Conservation (phyloP, 2,888 invertebrate species). For the Monochamus alternatus region DNA sequence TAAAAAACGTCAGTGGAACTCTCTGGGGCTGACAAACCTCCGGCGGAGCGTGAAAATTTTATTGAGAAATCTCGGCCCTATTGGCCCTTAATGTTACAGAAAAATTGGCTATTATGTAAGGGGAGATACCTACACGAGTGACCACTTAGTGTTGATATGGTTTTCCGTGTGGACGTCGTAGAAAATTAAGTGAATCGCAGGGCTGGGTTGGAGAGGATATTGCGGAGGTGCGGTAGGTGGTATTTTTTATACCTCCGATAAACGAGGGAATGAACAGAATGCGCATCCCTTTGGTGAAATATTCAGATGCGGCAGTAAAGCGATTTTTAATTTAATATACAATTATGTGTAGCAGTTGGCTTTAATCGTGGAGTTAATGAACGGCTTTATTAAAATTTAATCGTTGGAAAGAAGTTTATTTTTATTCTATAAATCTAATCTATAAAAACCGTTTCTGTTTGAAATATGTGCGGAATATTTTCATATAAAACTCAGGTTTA, state of each 20-base stretch:
- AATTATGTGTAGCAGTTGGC: no score
- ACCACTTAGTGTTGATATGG: constrained; percentile 44
- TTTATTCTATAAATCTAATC: no score
- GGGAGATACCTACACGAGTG: constrained; percentile 45
- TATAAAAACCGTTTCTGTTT: no score
- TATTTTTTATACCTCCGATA: neutral
- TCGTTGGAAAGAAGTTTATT: no score
- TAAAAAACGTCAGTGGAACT: constrained; percentile 30
- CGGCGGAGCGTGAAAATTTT: constrained; percentile 49
- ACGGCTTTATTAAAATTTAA: no score
- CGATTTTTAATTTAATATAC: no score
- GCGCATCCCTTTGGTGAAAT: no score
- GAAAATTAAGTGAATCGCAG: constrained; percentile 1
- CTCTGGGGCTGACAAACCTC: constrained; percentile 19
- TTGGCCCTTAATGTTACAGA: constrained; percentile 50
- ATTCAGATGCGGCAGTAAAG: no score
- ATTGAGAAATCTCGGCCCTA: constrained; percentile 52
- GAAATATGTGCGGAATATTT: no score
- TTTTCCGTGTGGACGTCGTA: constrained; percentile 23
- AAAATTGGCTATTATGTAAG: constrained; percentile 45
- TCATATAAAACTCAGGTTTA: no score
- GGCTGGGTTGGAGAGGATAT: neutral
- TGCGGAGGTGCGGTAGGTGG: neutral
- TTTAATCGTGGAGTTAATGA: no score
- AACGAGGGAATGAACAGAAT: neutral